Evolutionary conservation across 2,888 invertebrate genomes (phyloP), one percentile per base, ranked within the genome.

Genomic region (Melangyna quadrimaculata): DNA sequence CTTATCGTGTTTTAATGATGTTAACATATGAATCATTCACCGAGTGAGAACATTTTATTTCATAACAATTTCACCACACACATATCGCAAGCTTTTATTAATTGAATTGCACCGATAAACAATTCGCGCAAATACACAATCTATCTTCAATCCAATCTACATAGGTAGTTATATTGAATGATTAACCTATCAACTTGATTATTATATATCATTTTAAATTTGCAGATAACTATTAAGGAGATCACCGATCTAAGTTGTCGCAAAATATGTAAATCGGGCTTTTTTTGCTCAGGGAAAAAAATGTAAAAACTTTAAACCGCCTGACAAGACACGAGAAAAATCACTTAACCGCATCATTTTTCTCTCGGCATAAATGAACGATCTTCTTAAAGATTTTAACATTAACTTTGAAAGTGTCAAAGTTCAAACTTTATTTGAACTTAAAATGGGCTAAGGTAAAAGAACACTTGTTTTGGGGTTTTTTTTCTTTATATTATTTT

Each of bases 381-480:
- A 35, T 10, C 32, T 19, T 10, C 32, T 19, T 32, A 19, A 32
- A 3, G 35, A 59, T 59, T 22, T 59, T 22, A 12, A n/a, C n/a
- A n/a, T n/a, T n/a, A 17, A 29, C 17, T 29, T 27, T 32, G n/a
- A 0, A n/a, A 22, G 3, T 22, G 35, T 19, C 35, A 59, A 59
- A 59, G 59, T 35, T 59, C 22, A 59, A 3, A 59, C 59, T 59
- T 59, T 59, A 35, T 37, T 57, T 59, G 59, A 59, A 59, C 37
- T 59, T 59, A 37, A 59, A 22, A 22, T 59, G 22, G 35, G 35
- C 8, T 57, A 35, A 35, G 24, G 24, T 3, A 19, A 29, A 10
- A 17, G 1, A 57, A 57, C 17, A 32, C 57, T 57, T 35, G 14
- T 22, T 57, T 57, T 19, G 19, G 19, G 12, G 14, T 7, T 51